Base-by-base conservation (phyloP, 2,888 invertebrate species). In the Erebia ligea region DNA sequence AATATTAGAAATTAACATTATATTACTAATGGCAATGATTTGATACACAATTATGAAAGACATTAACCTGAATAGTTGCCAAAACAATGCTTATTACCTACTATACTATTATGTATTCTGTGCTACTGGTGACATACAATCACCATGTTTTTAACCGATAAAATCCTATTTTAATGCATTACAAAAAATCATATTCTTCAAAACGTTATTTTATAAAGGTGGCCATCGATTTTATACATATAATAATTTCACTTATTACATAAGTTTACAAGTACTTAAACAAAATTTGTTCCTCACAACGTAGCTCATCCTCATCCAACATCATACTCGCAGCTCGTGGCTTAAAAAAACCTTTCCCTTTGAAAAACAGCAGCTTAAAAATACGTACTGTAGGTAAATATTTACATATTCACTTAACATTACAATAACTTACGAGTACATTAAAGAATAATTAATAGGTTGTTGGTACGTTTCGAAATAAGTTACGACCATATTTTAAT, bases 331-430 rank as follows among this genome's bases (percentile, higher is more conserved):
- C 67, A 79, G 79, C 80, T 82, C 81, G 77, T 80, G 76, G 76
- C 79, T 80, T 74, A 78, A 80, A 84, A 86, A 85, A 78, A 78
- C 76, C 76, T 54, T 70, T 67, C 73, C 74, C 76, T 75, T 81
- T 81, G 84, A 87, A 84, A 87, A 83, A 88, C 88, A 86, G 88
- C 85, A 82, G 84, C 88, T 88, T 90, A 90, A 79, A 88, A 89
- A 88, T 89, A 90, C 86, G 85, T 86, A 87, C 86, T 81, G 80
- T 88, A 86, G 81, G 86, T 89, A 85, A 87, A 72, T 90, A 91
- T 91, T 88, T 91, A 91, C 91, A 91, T 84, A 84, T 86, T 63
- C 81, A 79, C 86, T 89, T 88, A 89, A 82, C 83, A 82, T 83
- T 78, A 81, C 84, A 79, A 79, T 83, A 67, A 68, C 61, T 72